Percentiles rank a stretch among this genome's conserved stretches.
These are phyloP conservation scores for Nematopogon swammerdamellus DNA, from an alignment of 2,888 invertebrate genomes.

Conservation along the genomic window DNA sequence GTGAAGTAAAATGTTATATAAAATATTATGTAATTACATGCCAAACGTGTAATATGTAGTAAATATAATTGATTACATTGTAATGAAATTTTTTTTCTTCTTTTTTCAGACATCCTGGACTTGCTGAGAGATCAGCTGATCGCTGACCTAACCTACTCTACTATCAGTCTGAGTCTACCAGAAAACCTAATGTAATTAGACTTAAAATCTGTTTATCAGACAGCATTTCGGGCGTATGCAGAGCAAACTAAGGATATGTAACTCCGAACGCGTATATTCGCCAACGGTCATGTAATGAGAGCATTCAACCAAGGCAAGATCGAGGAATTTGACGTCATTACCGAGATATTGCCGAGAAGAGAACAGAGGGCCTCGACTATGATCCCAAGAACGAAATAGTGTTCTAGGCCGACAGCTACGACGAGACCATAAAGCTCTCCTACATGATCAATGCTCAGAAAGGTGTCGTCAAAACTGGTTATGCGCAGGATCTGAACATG, in stretches of 20 bases:
- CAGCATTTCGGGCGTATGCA: constrained; percentile 79
- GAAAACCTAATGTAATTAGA: too few relatives aligned
- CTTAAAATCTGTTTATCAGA: too few relatives aligned
- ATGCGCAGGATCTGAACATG: constrained; percentile 83
- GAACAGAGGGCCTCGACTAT: constrained; percentile 90
- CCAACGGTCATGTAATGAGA: constrained; percentile 85
- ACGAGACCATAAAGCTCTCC: constrained; percentile 86
- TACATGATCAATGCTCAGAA: constrained; percentile 79
- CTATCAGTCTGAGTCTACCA: too few relatives aligned
- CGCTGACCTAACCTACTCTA: too few relatives aligned
- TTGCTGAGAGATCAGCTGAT: too few relatives aligned
- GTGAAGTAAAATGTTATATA: too few relatives aligned
- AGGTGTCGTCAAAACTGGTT: constrained; percentile 76
- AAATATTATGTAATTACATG: too few relatives aligned
- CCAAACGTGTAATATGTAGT: too few relatives aligned
- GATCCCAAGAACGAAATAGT: constrained; percentile 80
- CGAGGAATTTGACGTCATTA: constrained; percentile 74
- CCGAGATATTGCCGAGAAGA: constrained; percentile 81
- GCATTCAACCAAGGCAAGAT: constrained; percentile 64
- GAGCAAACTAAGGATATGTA: constrained; percentile 63
- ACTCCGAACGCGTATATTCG: constrained; percentile 68
- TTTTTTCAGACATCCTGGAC: too few relatives aligned
- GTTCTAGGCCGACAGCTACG: constrained; percentile 94
- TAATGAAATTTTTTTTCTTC: too few relatives aligned
- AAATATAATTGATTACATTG: too few relatives aligned